A percentile compares a stretch with the other conserved stretches of the same genome.
These are phyloP conservation scores for Lateolabrax maculatus DNA, from an alignment of 2,797 vertebrate genomes.

Conservation along the genomic window DNA sequence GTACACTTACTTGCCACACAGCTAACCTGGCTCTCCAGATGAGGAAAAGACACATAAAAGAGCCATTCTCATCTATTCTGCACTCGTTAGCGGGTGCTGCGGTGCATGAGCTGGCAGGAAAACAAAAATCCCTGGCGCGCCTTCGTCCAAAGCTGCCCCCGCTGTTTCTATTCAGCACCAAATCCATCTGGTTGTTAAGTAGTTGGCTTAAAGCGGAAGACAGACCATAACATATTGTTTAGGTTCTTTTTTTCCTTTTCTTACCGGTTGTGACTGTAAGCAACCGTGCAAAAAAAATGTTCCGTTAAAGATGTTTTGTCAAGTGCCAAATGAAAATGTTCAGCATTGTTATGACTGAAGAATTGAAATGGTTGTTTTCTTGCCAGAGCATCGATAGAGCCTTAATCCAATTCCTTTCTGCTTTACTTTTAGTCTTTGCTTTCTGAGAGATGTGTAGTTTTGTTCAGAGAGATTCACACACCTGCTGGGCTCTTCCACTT, in stretches of 20 bases:
- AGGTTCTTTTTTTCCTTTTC: background rate
- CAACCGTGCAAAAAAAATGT: slow-evolving; percentile 25
- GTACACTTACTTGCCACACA: slow-evolving; percentile 57
- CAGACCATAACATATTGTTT: slow-evolving; percentile 68
- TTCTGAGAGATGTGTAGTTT: slow-evolving; percentile 62
- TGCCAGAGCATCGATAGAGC: slow-evolving; percentile 20
- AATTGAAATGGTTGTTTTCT: slow-evolving; percentile 19
- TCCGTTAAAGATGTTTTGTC: background rate
- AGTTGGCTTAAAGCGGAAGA: slow-evolving; percentile 73
- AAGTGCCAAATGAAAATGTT: slow-evolving; percentile 31
- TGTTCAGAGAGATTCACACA: slow-evolving; percentile 45
- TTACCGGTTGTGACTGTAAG: slow-evolving; percentile 41
- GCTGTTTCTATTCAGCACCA: slow-evolving; percentile 80
- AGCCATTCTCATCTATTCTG: slow-evolving; percentile 80
- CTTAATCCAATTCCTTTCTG: slow-evolving; percentile 32
- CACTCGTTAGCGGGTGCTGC: slow-evolving; percentile 76
- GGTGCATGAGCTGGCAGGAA: slow-evolving; percentile 81
- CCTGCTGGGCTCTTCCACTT: slow-evolving; percentile 68
- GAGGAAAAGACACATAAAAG: slow-evolving; percentile 76
- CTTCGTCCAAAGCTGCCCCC: slow-evolving; percentile 77
- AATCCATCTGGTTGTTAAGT: slow-evolving; percentile 82
- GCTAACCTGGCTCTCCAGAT: slow-evolving; percentile 75
- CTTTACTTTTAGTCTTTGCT: slow-evolving; percentile 59
- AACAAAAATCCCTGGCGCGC: slow-evolving; percentile 75
- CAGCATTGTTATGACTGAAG: slow-evolving; percentile 15